phyloP scores from a whole-genome alignment of 2,797 vertebrate genomes.

The Sus cebifrons region DNA sequence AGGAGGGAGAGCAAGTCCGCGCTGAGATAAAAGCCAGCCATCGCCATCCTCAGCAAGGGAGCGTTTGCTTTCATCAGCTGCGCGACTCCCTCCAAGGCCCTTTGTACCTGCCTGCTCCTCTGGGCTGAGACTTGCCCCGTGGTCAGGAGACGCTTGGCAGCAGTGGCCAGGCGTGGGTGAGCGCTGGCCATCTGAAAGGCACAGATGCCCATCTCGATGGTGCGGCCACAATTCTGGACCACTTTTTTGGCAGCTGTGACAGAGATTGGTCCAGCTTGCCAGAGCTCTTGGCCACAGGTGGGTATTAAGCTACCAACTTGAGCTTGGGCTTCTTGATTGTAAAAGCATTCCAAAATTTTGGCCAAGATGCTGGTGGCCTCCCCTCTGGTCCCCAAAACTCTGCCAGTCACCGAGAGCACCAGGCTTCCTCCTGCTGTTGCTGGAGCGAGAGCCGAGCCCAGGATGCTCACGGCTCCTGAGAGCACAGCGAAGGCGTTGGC shows the following conservation, averaged over 20 bases:
- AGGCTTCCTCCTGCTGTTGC: conserved; percentile 72
- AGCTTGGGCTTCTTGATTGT: neutral
- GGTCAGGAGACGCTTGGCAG: neutral
- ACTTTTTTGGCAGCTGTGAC: accelerated
- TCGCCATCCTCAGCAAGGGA: accelerated
- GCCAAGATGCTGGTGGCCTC: neutral
- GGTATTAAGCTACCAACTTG: neutral
- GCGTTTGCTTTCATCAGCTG: neutral
- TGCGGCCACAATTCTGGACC: accelerated
- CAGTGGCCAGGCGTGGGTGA: neutral
- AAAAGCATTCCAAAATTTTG: accelerated
- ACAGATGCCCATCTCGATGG: accelerated
- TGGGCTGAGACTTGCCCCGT: accelerated
- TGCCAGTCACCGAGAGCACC: neutral
- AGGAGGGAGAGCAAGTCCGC: neutral
- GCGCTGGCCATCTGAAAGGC: conserved; percentile 4
- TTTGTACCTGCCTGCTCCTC: neutral
- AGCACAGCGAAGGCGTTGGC: accelerated
- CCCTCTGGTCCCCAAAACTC: neutral
- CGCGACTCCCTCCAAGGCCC: conserved; percentile 55
- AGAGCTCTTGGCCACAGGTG: accelerated
- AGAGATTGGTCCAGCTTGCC: accelerated
- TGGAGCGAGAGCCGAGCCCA: conserved; percentile 69
- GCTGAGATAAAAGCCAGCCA: accelerated
- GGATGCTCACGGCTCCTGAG: neutral